Percentiles rank a stretch among this genome's conserved stretches.
These are phyloP conservation scores for Caenorhabditis latens DNA, from an alignment of 1,140 invertebrate species.

Conservation along the genomic window DNA sequence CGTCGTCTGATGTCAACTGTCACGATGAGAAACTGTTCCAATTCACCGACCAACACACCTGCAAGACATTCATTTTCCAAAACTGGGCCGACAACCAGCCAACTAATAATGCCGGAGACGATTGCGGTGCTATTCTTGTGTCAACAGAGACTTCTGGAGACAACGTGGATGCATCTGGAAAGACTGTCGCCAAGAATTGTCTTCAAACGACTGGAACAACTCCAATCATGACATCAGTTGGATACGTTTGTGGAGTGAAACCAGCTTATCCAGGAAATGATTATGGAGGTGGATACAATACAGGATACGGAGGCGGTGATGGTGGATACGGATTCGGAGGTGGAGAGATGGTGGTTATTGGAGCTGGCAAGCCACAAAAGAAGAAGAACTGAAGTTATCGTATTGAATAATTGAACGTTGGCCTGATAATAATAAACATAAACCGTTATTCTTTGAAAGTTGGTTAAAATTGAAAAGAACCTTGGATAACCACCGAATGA, in stretches of 20 bases:
- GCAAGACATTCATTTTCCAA: conserved; percentile 19
- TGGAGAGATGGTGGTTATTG: neutral
- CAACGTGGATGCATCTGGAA: conserved; percentile 17
- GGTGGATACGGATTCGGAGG: neutral
- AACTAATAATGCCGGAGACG: neutral
- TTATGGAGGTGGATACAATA: conserved; percentile 16
- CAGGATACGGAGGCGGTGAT: neutral
- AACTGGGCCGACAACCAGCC: conserved; percentile 12
- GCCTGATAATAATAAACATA: no score
- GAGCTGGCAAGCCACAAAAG: neutral
- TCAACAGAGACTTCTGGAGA: neutral
- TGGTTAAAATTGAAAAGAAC: no score
- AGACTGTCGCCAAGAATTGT: conserved; percentile 5
- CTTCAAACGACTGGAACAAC: neutral
- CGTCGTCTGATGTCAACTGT: neutral
- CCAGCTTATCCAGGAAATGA: neutral
- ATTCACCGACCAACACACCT: conserved; percentile 37
- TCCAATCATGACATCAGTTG: conserved; percentile 9
- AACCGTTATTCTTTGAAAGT: no score
- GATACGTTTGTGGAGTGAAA: conserved; percentile 36
- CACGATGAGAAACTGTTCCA: conserved; percentile 19
- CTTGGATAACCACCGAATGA: no score
- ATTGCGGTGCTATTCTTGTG: neutral
- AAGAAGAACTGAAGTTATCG: neutral
- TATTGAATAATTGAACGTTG: no score